Percentiles rank a stretch among this genome's conserved stretches.
Evolutionary conservation across 2,797 vertebrate genomes (phyloP).

Genomic region (Tokudaia tokunoshimensis): DNA sequence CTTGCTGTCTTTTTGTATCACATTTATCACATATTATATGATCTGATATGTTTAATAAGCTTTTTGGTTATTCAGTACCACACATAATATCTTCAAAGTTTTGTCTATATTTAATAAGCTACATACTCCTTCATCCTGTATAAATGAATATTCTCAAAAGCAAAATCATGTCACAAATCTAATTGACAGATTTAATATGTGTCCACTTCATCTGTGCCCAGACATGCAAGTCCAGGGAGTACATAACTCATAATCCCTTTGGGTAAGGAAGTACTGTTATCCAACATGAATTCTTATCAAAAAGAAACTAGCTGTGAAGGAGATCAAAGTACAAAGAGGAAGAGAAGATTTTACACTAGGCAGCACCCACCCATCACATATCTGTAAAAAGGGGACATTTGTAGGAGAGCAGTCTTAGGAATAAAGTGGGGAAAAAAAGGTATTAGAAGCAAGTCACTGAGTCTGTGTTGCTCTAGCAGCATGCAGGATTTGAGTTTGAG

Average conservation of each 20-base stretch:
- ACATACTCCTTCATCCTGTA: not conserved
- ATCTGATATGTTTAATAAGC: not conserved
- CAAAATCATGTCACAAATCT: not conserved
- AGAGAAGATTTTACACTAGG: not conserved
- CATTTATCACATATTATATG: rapidly evolving
- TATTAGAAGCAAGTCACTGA: conserved; percentile 8
- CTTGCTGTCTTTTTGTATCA: not conserved
- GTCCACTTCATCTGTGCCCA: not conserved
- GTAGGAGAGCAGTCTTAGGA: not conserved
- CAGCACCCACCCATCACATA: not conserved
- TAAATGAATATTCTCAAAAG: conserved; percentile 25
- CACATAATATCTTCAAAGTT: conserved; percentile 46
- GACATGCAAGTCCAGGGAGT: not conserved
- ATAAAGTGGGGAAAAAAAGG: not conserved
- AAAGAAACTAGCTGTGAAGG: not conserved
- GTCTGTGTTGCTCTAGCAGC: not conserved
- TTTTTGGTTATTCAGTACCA: not conserved
- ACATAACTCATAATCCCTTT: not conserved
- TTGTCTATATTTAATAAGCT: conserved; percentile 12
- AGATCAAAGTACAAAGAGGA: not conserved
- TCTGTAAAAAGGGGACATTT: not conserved
- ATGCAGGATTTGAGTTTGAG: not conserved
- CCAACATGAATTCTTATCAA: not conserved
- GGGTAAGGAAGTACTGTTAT: not conserved
- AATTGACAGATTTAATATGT: not conserved